Base-by-base conservation (phyloP, 2,113 vertebrate species). In the Perca schrenkii region DNA sequence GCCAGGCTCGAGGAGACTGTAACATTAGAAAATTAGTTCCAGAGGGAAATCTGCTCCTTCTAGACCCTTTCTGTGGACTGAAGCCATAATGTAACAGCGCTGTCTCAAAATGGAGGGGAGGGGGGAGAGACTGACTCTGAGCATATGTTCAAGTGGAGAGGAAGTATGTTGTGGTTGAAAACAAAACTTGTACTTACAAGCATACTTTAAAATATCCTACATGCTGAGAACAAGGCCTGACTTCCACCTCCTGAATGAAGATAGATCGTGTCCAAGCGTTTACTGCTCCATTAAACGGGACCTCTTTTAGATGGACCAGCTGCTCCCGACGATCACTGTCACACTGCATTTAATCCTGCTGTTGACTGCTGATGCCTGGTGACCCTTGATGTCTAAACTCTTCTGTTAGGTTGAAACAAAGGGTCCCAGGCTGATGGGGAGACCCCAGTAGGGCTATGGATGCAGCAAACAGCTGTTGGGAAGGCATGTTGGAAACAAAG, bases 11-110 rank as follows among this genome's bases (percentile, higher is more conserved):
- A 88, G 89, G 82, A 89, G 90, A 87, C 88, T 92, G 80, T 90
- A 88, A 86, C 92, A 92, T 88, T 84, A 90, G 91, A 90, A 94
- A 95, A 96, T 95, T 90, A 91, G 92, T 94, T 95, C 94, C 95
- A 94, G 94, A 94, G 92, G 91, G 91, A 94, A 86, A 88, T 92
- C 77, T 91, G 89, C 85, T 94, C 86, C 87, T 90, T 85, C 87
- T 75, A 83, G 86, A 86, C 78, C 83, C 66, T n/a, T 82, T 82
- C 75, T 75, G 85, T 91, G 91, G 89, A 90, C 85, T 60, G 80
- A 2, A 82, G 90, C 90, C 90, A 92, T 89, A 74, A 89, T 88
- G 87, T 87, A 89, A 86, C 82, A 84, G 75, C 16, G 81, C 83
- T 74, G 74, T 80, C 53, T 92, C 77, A 76, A 86, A 83, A 82